Evolutionary conservation across 2,113 vertebrate species (phyloP), one percentile per base, ranked within the genome.

Genomic region (Poeciliopsis occidentalis): DNA sequence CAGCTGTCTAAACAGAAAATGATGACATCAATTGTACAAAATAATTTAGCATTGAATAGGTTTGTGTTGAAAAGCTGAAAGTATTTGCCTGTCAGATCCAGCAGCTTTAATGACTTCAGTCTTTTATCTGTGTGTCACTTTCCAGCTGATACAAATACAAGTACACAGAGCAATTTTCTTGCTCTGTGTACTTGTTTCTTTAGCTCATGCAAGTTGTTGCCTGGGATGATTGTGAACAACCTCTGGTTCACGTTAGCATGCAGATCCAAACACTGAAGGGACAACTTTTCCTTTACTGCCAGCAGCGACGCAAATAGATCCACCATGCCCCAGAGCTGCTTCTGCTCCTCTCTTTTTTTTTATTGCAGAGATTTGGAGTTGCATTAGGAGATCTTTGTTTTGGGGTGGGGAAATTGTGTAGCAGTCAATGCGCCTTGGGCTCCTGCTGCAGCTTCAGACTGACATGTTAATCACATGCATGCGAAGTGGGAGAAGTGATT

Each of bases 231-330:
- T 31, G 34, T 4, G 31, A 57, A 15, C 79, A 51, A 37, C 67
- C 27, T 2, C 80, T 37, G 60, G 44, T 30, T 60, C 26, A 1
- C 17, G 69, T 78, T 31, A 65, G 24, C 69, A 41, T 65, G 32
- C 75, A 73, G 77, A 73, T 8, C 1, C 0, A 30, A 62, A 69
- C 77, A 78, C 75, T 65, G 66, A 51, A 31, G 87, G 82, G 26
- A 22, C 27, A 34, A 75, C 76, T 31, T 69, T 68, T 60, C 81
- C 62, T 76, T 85, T 78, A 75, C 73, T 31, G 60, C 73, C 76
- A 66, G 67, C 75, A 69, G 66, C 37, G 26, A 65, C 3, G 24
- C 24, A 10, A 75, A 19, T 70, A 32, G 44, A 66, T n/a, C 4
- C 29, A 27, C 67, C 32, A 34, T 37, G 57, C 27, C 27, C 5